Percentiles rank a stretch among this genome's conserved stretches.
These are phyloP conservation scores for Trachops cirrhosus DNA, from an alignment of 2,797 vertebrate genomes.

Conservation along the genomic window DNA sequence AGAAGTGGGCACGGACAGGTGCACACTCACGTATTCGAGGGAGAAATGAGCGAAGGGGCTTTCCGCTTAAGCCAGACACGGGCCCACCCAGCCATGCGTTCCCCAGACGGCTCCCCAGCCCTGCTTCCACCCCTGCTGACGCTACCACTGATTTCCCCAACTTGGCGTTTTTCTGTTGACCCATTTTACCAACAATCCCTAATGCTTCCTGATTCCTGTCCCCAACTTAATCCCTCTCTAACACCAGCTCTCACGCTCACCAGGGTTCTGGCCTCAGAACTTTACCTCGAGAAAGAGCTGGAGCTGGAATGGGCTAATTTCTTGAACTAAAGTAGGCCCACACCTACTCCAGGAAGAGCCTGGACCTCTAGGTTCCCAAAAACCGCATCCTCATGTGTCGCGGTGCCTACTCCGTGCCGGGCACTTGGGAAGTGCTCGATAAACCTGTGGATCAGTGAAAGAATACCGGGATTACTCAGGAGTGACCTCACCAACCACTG, in stretches of 20 bases:
- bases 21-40: background rate
- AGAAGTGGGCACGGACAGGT: background rate
- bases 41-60: background rate
- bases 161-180: background rate
- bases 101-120: background rate
- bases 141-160: background rate
- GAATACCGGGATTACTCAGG: background rate
- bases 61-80: background rate
- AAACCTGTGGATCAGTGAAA: background rate
- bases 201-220: background rate
- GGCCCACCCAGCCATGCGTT: background rate
- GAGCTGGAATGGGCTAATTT: background rate
- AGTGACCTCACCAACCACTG: conserved; percentile 37
- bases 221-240: background rate
- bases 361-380: background rate
- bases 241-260: background rate
- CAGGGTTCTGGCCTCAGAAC: background rate
- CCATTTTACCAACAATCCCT: background rate
- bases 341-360: conserved; percentile 14
- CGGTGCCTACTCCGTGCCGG: background rate
- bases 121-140: background rate
- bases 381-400: background rate
- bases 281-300: background rate
- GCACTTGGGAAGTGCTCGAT: background rate
- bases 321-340: background rate